Evolutionary conservation across 1,140 invertebrate genomes (phyloP).

Genomic region (Caenorhabditis inopinata): DNA sequence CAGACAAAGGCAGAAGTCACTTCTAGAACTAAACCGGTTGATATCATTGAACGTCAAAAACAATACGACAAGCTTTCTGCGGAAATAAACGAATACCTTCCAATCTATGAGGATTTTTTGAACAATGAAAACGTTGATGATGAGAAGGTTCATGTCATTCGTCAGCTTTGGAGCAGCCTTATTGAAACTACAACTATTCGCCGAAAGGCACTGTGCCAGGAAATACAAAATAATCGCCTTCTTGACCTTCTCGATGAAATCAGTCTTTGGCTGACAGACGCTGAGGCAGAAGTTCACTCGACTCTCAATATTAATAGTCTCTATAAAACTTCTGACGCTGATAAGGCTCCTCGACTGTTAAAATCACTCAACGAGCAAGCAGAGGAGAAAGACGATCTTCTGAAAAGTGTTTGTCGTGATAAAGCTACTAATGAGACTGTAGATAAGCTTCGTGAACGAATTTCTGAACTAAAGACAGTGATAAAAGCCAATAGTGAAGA

Average conservation of each 20-base stretch:
- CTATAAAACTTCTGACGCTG: not conserved
- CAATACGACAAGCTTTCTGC: not conserved
- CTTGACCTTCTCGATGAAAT: not conserved
- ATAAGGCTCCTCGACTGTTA: not conserved
- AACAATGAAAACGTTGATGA: not conserved
- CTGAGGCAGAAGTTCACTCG: conserved; percentile 4
- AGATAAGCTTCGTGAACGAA: not conserved
- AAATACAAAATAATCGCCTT: not conserved
- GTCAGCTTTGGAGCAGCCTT: not conserved
- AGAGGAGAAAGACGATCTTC: not conserved
- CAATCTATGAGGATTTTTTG: not conserved
- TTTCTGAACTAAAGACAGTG: not conserved
- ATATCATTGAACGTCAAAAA: not conserved
- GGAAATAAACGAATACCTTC: not conserved
- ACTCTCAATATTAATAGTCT: not conserved
- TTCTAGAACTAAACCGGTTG: not conserved
- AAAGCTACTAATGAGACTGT: not conserved
- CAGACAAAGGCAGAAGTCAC: too few relatives aligned
- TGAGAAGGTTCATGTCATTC: not conserved
- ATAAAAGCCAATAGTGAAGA: not conserved
- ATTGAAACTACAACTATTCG: not conserved
- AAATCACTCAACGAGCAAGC: conserved; percentile 8
- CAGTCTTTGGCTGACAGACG: not conserved
- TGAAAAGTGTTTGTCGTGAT: not conserved
- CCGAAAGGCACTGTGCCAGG: not conserved